Percentiles rank a stretch among this genome's conserved stretches.
Evolutionary conservation across 2,113 vertebrate genomes (phyloP).

Genomic region (Anas platyrhynchos): DNA sequence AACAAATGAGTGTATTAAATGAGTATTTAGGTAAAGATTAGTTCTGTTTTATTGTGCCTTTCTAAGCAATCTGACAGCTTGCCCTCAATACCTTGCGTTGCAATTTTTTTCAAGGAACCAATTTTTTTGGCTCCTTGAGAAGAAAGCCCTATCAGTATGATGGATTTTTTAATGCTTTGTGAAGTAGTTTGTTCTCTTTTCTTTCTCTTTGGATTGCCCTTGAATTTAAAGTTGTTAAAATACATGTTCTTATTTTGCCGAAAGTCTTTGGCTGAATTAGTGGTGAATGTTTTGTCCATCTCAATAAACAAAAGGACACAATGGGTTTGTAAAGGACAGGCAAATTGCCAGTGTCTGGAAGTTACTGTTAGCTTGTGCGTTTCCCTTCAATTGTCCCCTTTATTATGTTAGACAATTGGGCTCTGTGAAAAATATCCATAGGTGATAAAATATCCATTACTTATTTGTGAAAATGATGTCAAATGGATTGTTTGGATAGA

Average conservation of each 20-base stretch:
- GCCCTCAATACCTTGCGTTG: background rate
- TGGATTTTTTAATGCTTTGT: background rate
- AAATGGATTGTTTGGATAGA: slow-evolving; percentile 3
- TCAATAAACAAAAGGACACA: background rate
- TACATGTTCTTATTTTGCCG: background rate
- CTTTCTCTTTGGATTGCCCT: slow-evolving; percentile 26
- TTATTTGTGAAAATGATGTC: background rate
- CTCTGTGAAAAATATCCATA: background rate
- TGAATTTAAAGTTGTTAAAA: slow-evolving; percentile 33
- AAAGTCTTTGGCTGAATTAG: background rate
- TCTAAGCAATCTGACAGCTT: background rate
- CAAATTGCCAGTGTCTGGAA: background rate
- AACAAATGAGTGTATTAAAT: background rate
- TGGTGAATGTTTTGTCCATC: slow-evolving; percentile 20
- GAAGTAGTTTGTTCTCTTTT: background rate
- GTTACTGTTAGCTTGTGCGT: background rate
- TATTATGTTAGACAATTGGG: background rate
- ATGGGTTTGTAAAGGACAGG: background rate
- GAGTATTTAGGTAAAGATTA: background rate
- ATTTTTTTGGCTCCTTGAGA: background rate
- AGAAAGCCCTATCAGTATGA: background rate
- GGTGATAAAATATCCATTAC: no score
- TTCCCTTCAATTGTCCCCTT: background rate
- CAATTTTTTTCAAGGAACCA: background rate
- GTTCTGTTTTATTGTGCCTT: background rate